A percentile compares a stretch with the other conserved stretches of the same genome.
Evolutionary conservation across 2,888 invertebrate genomes (phyloP).

Genomic region (Malacosoma neustria): DNA sequence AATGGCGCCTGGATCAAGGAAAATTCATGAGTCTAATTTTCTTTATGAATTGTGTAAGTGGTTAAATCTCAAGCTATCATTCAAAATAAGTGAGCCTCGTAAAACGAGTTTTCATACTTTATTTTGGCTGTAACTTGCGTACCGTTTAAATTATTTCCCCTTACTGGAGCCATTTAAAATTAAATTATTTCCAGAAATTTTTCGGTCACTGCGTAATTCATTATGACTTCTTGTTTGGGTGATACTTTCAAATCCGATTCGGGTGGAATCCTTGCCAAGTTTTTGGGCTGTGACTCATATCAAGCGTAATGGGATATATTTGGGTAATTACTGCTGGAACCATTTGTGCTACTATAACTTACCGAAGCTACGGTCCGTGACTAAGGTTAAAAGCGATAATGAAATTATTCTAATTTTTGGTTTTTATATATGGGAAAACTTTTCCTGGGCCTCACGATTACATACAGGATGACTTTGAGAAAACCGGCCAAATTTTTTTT

Average conservation of each 20-base stretch:
- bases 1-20: background rate
- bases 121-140: slow-evolving; percentile 66
- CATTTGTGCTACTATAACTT: too few relatives aligned
- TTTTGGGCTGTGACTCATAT: slow-evolving; percentile 12
- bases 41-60: slow-evolving; percentile 33
- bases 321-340: too few relatives aligned
- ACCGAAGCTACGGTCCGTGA: too few relatives aligned
- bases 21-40: slow-evolving; percentile 24
- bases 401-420: too few relatives aligned
- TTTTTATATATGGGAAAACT: too few relatives aligned
- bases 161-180: slow-evolving; percentile 66
- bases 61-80: slow-evolving; percentile 37
- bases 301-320: too few relatives aligned
- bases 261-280: slow-evolving; percentile 35
- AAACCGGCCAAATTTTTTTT: too few relatives aligned
- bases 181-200: slow-evolving; percentile 62
- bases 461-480: too few relatives aligned
- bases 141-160: slow-evolving; percentile 66
- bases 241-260: slow-evolving; percentile 32
- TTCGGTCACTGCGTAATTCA: slow-evolving; percentile 51
- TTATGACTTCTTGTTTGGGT: slow-evolving; percentile 41
- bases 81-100: slow-evolving; percentile 53
- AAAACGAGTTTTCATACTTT: slow-evolving; percentile 67
- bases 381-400: too few relatives aligned
- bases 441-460: too few relatives aligned